phyloP scores from a whole-genome alignment of 2,888 invertebrate species.

The Chrysina gloriosa region DNA sequence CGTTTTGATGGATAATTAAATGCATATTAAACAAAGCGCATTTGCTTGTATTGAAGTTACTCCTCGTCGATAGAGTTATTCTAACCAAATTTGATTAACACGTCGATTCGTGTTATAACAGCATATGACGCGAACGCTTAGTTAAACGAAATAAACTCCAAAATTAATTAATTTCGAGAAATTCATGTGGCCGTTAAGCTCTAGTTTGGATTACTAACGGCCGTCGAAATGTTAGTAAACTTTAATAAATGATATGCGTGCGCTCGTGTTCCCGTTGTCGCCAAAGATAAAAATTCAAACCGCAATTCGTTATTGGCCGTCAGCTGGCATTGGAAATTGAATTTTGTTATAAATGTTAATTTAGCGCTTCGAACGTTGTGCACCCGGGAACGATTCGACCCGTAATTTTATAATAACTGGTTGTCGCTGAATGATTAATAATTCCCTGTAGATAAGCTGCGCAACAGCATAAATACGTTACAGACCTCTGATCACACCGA shows the following conservation, averaged over 20 bases:
- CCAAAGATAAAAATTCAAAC: conserved; percentile 4
- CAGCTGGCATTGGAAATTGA: conserved; percentile 18
- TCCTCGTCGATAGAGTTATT: neutral
- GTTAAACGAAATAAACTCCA: neutral
- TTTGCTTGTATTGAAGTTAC: too few relatives aligned
- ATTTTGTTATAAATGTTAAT: conserved; percentile 36
- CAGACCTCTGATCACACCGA: neutral
- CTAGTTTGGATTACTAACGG: conserved; percentile 6
- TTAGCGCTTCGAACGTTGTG: conserved; percentile 5
- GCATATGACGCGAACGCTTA: neutral
- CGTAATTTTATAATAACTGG: conserved; percentile 32
- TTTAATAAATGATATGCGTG: neutral
- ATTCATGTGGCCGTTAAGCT: too few relatives aligned
- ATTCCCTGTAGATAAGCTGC: conserved; percentile 18
- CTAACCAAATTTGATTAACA: neutral
- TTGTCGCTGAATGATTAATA: conserved; percentile 35
- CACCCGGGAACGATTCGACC: conserved; percentile 1
- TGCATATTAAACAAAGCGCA: too few relatives aligned
- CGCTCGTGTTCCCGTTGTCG: neutral
- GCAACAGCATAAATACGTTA: conserved; percentile 14
- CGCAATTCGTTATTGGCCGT: conserved; percentile 7
- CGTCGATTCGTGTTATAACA: neutral
- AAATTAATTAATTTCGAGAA: conserved; percentile 7
- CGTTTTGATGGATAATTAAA: too few relatives aligned
- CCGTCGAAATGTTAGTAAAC: neutral